A percentile compares a stretch with the other conserved stretches of the same genome.
Evolutionary conservation across 2,113 vertebrate genomes (phyloP).

Genomic region (Pantherophis guttatus): DNA sequence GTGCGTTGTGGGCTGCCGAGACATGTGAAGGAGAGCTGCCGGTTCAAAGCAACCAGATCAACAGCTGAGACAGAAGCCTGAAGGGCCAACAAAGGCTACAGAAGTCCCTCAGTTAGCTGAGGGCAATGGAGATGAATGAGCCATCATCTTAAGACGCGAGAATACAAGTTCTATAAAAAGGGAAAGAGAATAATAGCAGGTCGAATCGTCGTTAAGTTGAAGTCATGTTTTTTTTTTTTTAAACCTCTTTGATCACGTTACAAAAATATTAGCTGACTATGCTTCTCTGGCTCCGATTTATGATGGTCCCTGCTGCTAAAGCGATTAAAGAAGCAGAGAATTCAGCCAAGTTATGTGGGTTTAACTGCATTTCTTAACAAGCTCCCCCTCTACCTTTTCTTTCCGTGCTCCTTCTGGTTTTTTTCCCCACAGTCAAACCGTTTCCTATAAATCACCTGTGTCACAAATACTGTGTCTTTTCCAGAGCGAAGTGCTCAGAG

Average conservation of each 20-base stretch:
- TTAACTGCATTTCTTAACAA: not conserved
- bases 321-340: not conserved
- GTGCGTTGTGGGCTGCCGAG: constrained; percentile 11
- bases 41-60: accelerated
- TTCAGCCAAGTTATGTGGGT: not conserved
- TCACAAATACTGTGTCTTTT: too few species aligned
- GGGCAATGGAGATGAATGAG: not conserved
- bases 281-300: not conserved
- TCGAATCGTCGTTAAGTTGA: not conserved
- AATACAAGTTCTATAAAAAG: not conserved
- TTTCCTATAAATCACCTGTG: not conserved
- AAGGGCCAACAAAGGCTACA: not conserved
- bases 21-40: accelerated
- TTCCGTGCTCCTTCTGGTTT: not conserved
- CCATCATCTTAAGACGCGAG: too few species aligned
- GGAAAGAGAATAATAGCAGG: too few species aligned
- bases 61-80: not conserved
- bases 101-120: not conserved
- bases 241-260: not conserved
- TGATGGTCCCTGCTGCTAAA: not conserved
- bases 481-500: not conserved
- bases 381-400: not conserved
- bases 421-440: not conserved
- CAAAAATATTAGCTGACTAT: not conserved
- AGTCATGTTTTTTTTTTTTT: too few species aligned